phyloP scores from a whole-genome alignment of 2,113 vertebrate species.

The Dipodomys ordii region DNA sequence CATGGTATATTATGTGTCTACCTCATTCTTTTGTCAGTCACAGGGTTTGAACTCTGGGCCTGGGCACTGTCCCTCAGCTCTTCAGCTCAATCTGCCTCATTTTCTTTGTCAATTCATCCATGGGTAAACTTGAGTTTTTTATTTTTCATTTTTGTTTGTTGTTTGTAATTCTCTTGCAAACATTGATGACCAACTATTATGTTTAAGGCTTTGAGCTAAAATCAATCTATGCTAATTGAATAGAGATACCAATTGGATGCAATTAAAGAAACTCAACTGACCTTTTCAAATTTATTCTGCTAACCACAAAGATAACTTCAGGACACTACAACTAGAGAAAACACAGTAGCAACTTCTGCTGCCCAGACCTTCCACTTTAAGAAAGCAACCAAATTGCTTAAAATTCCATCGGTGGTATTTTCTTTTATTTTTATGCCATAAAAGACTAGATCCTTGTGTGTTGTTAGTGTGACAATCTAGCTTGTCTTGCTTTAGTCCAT shows the following conservation, averaged over 20 bases:
- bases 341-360: no score
- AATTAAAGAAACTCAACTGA: not conserved
- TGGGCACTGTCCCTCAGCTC: no score
- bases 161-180: not conserved
- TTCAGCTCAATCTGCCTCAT: not conserved
- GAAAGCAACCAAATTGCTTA: not conserved
- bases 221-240: no score
- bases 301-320: not conserved
- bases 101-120: not conserved
- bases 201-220: not conserved
- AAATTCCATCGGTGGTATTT: not conserved
- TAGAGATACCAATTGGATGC: not conserved
- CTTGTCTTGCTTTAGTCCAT: not conserved
- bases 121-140: not conserved
- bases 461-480: not conserved
- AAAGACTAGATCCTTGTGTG: not conserved
- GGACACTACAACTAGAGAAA: not conserved
- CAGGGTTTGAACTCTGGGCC: no score
- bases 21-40: not conserved
- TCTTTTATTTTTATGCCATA: not conserved
- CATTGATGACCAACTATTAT: not conserved
- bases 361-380: not conserved
- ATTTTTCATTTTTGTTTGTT: not conserved
- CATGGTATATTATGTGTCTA: not conserved
- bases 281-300: not conserved